Evolutionary conservation across 2,888 invertebrate genomes (phyloP).

Genomic region (Acleris literana): DNA sequence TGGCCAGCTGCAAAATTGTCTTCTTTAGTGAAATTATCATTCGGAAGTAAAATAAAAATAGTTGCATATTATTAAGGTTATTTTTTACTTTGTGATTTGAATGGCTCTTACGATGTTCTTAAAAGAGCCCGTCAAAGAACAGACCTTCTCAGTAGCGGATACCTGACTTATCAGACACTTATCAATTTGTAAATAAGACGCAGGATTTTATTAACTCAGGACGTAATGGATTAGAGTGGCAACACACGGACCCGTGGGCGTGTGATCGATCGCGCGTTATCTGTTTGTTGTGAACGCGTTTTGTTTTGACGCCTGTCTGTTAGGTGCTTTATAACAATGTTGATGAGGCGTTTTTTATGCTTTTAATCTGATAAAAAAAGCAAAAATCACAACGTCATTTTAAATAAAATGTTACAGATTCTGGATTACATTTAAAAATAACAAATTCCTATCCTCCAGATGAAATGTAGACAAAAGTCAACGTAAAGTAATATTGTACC

Average conservation of each 20-base stretch:
- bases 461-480: too few species aligned
- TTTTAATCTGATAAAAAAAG: not conserved
- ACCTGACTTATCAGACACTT: constrained; percentile 51
- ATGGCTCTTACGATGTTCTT: not conserved
- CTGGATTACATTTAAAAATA: too few species aligned
- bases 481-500: too few species aligned
- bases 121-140: constrained; percentile 22
- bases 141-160: constrained; percentile 55
- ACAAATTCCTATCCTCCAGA: too few species aligned
- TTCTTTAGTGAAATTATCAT: too few species aligned
- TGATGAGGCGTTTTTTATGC: constrained; percentile 13
- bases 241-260: constrained; percentile 51
- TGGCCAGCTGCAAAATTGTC: too few species aligned
- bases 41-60: too few species aligned
- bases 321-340: constrained; percentile 38
- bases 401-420: too few species aligned
- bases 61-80: too few species aligned
- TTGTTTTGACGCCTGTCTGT: constrained; percentile 46
- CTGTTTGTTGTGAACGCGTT: constrained; percentile 42
- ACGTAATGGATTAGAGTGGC: constrained; percentile 65
- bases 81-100: not conserved
- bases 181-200: constrained; percentile 72
- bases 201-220: constrained; percentile 68
- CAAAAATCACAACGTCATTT: not conserved
- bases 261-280: constrained; percentile 57